Conservation (phyloP, 2,113 vertebrate genomes). For the Puffinus mauretanicus region DNA sequence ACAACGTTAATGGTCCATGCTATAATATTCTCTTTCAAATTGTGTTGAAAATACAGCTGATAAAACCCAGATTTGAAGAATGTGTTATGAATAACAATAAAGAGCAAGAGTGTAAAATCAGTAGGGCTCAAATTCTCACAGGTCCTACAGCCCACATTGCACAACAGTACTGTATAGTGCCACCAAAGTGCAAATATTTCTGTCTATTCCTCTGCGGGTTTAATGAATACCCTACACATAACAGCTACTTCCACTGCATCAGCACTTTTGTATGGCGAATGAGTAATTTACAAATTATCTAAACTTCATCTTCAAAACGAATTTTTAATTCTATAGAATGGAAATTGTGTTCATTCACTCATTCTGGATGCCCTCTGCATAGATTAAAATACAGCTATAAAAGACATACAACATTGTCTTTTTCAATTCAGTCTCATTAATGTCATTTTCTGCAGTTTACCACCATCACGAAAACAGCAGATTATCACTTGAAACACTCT, state of each 20-base stretch:
- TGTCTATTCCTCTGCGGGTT: background rate
- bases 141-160: rapidly evolving
- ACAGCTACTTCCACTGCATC: background rate
- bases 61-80: background rate
- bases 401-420: no score
- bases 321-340: background rate
- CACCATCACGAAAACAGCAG: background rate
- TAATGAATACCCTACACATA: background rate
- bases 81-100: rapidly evolving
- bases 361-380: background rate
- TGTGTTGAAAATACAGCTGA: background rate
- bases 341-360: background rate
- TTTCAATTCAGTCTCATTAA: background rate
- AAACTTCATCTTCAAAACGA: background rate
- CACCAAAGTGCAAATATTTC: background rate
- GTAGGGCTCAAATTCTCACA: background rate
- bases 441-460: background rate
- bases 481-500: background rate
- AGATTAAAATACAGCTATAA: background rate
- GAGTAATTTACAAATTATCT: background rate
- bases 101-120: background rate
- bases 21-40: background rate
- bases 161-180: background rate
- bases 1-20: rapidly evolving
- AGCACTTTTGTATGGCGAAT: background rate